Conservation (phyloP, 2,797 vertebrate species). For the Sebastes cheni region DNA sequence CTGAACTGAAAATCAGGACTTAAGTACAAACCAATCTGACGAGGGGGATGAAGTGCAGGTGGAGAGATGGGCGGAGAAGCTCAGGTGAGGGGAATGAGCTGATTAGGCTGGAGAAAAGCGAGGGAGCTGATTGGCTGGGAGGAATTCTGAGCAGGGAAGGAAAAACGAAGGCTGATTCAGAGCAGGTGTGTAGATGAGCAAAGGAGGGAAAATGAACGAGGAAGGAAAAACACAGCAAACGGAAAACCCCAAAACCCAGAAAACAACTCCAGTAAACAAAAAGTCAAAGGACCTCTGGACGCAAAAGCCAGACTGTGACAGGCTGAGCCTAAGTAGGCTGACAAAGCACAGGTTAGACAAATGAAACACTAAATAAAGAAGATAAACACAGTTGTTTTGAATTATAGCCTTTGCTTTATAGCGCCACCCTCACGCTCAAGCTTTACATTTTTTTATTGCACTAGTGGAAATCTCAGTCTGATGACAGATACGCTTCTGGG, state of each 20-base stretch:
- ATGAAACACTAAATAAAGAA: neutral
- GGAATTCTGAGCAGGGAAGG: neutral
- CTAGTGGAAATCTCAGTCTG: neutral
- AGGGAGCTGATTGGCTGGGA: neutral
- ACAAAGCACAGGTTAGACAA: neutral
- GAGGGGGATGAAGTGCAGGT: neutral
- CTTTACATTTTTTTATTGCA: neutral
- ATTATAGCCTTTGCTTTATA: neutral
- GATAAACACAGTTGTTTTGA: neutral
- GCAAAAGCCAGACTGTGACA: neutral
- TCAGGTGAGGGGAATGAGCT: neutral
- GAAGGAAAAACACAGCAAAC: neutral
- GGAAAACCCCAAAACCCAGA: neutral
- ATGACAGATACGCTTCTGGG: too few species aligned
- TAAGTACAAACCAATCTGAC: neutral
- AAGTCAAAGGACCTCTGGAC: neutral
- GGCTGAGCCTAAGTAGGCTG: neutral
- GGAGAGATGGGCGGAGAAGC: neutral
- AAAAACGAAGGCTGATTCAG: neutral
- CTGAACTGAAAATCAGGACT: neutral
- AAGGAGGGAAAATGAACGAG: neutral
- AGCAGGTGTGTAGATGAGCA: neutral
- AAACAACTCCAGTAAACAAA: neutral
- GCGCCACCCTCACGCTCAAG: neutral
- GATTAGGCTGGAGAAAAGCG: neutral